phyloP scores from a whole-genome alignment of 2,888 invertebrate species.

The Sinopyrophorus schimmeli region DNA sequence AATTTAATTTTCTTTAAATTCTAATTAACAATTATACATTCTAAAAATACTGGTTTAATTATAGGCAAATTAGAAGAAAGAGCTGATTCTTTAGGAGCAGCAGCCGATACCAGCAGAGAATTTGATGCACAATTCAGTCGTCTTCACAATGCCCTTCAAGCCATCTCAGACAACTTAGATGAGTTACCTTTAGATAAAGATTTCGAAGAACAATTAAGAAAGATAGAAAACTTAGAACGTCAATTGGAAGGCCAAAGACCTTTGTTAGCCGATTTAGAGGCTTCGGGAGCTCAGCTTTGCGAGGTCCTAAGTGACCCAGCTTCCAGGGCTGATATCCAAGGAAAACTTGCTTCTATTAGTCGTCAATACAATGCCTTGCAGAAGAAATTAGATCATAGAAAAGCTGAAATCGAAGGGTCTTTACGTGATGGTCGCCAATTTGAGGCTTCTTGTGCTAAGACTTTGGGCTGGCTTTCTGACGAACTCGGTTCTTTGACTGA shows the following conservation, averaged over 20 bases:
- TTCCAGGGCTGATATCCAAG: conserved; percentile 87
- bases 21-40: too few species aligned
- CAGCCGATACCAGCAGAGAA: conserved; percentile 89
- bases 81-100: conserved; percentile 86
- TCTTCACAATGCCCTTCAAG: conserved; percentile 83
- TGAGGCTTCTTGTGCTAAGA: conserved; percentile 84
- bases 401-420: conserved; percentile 83
- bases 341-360: conserved; percentile 83
- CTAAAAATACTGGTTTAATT: conserved; percentile 49
- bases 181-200: conserved; percentile 79
- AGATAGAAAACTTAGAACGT: conserved; percentile 84
- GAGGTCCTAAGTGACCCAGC: conserved; percentile 88
- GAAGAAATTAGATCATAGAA: conserved; percentile 85
- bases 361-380: conserved; percentile 87
- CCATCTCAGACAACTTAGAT: conserved; percentile 85
- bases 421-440: conserved; percentile 85
- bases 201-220: conserved; percentile 83
- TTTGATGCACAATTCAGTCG: conserved; percentile 87
- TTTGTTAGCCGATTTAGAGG: conserved; percentile 82
- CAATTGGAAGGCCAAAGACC: conserved; percentile 89
- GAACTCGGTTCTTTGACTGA: conserved; percentile 77
- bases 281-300: conserved; percentile 86
- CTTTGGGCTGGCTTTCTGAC: conserved; percentile 86
- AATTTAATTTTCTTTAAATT: too few species aligned
- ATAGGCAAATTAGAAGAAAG: conserved; percentile 79